Evolutionary conservation across 92 coral and sea anemone species (phyloP), one percentile per base, ranked within the genome.

Genomic region (Palythoa grandiflora): DNA sequence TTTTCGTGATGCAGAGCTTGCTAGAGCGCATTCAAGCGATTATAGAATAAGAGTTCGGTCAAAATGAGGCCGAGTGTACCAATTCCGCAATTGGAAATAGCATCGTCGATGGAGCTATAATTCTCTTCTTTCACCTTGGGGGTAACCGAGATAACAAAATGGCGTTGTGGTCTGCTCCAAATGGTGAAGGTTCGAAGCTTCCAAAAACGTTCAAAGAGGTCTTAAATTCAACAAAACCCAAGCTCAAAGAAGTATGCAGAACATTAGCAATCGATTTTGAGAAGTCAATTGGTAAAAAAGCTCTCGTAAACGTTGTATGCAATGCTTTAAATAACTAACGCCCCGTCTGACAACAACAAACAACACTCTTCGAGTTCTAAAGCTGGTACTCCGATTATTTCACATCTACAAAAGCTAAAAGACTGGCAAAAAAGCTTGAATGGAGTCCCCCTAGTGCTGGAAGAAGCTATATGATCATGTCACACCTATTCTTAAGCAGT

Each of bases 1-100:
- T 16, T 90, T 90, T 53, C 28, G 87, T 28, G 92, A 90, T 86
- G 92, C 90, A 14, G 92, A 90, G 74, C 38, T 86, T 75, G 90
- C 93, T 16, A 50, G 77, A 74, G 50, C 68, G 36, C 91, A 90
- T 47, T 52, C 28, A 16, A 87, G 93, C 53, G 80, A 87, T 57
- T 87, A 90, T 68, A 37, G 88, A 53, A 52, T 87, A 17, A 38
- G 91, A 59, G 63, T 87, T 17, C 91, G 80, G 80, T 40, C 75
- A 90, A 65, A 90, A 86, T 52, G 88, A 87, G 54, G 91, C 91
- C 16, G 89, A 87, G 63, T 53, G 89, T 17, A 87, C 93, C 6
- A 91, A 87, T 63, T 73, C 74, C 21, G 91, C 93, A 16, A 87
- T 91, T 53, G 91, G 91, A 20, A 86, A 91, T 61, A 91, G 80